Evolutionary conservation across 2,888 invertebrate species (phyloP).

Genomic region (Athripsodes cinereus): DNA sequence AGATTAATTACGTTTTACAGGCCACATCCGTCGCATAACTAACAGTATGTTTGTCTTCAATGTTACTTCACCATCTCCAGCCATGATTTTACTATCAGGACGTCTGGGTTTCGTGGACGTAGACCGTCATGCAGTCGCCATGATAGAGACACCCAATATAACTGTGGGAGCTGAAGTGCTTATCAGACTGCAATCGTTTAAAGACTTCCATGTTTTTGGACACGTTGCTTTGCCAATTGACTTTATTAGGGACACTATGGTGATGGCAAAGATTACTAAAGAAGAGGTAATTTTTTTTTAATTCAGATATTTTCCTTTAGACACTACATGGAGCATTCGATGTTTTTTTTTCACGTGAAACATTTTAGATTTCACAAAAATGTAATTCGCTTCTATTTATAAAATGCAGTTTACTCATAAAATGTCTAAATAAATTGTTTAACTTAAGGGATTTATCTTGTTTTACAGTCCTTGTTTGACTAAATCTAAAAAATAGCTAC

Average conservation of each 20-base stretch:
- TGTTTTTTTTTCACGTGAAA: too few relatives aligned
- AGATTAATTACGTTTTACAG: constrained; percentile 32
- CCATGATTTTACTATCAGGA: constrained; percentile 54
- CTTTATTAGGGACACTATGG: constrained; percentile 57
- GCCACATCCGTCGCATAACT: constrained; percentile 63
- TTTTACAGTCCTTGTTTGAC: too few relatives aligned
- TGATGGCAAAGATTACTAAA: constrained; percentile 62
- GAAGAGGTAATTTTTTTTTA: constrained; percentile 47
- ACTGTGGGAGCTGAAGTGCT: constrained; percentile 64
- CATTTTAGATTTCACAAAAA: too few relatives aligned
- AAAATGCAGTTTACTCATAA: too few relatives aligned
- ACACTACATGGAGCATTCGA: too few relatives aligned
- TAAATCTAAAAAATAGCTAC: too few relatives aligned
- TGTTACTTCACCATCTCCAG: constrained; percentile 66
- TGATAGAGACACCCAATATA: constrained; percentile 62
- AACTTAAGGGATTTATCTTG: too few relatives aligned
- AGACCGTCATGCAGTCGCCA: constrained; percentile 65
- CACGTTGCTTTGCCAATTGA: constrained; percentile 70
- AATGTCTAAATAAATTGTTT: too few relatives aligned
- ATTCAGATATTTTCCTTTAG: neutral
- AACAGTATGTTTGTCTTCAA: constrained; percentile 72
- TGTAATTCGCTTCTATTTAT: too few relatives aligned
- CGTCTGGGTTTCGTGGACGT: constrained; percentile 67
- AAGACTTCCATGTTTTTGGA: constrained; percentile 68
- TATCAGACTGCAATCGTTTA: constrained; percentile 53